These are phyloP conservation scores for Xerus inauris DNA, from an alignment of 2,113 vertebrate species.

Conservation along the genomic window DNA sequence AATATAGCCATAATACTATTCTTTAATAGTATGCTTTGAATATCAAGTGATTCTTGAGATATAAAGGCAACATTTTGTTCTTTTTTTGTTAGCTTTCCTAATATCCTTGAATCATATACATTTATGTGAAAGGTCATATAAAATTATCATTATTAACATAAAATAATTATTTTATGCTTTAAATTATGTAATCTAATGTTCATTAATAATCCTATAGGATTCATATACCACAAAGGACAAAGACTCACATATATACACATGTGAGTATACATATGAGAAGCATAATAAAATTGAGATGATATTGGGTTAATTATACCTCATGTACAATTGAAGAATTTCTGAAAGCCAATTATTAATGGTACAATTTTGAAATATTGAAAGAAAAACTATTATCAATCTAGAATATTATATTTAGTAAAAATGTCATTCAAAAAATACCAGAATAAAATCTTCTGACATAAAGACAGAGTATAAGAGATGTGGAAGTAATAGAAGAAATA, in stretches of 20 bases:
- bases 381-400: too few species aligned
- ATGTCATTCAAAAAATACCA: too few species aligned
- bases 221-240: background rate
- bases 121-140: background rate
- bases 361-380: background rate
- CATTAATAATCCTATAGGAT: background rate
- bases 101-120: background rate
- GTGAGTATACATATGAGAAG: background rate
- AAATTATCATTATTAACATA: conserved; percentile 22
- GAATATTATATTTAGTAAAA: too few species aligned
- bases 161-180: background rate
- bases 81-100: background rate
- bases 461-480: too few species aligned
- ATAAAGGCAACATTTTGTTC: background rate
- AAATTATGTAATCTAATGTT: background rate
- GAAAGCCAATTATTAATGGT: background rate
- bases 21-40: background rate
- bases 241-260: rapidly evolving
- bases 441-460: too few species aligned
- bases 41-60: conserved; percentile 46
- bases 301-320: background rate
- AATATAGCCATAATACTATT: conserved; percentile 58
- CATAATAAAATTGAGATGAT: background rate
- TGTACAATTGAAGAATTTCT: background rate
- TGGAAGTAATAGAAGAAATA: too few species aligned